Percentiles rank a stretch among this genome's conserved stretches.
phyloP scores from a whole-genome alignment of 2,113 vertebrate species.

The Myanophis thanlyinensis region DNA sequence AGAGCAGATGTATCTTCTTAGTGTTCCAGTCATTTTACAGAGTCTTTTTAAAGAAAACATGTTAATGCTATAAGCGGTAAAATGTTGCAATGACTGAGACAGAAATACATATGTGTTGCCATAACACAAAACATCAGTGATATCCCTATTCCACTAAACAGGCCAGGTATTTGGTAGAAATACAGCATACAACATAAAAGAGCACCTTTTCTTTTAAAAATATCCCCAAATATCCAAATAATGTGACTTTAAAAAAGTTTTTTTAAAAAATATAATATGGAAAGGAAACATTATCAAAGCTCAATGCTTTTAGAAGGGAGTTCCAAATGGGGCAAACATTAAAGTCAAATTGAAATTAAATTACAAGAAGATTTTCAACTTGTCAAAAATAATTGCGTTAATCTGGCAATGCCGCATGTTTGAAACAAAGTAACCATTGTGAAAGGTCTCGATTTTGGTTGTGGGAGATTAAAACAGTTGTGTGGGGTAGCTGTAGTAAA shows the following conservation, averaged over 20 bases:
- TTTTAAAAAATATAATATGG: conserved; percentile 54
- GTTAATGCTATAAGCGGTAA: not conserved
- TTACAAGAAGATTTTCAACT: conserved; percentile 76
- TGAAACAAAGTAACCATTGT: conserved; percentile 69
- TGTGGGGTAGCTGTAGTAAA: conserved; percentile 18
- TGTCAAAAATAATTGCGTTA: conserved; percentile 76
- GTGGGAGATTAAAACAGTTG: conserved; percentile 61
- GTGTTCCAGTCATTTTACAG: not conserved
- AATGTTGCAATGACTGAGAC: not conserved
- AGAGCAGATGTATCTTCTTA: not conserved
- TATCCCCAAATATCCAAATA: conserved; percentile 51
- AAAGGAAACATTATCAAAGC: conserved; percentile 75
- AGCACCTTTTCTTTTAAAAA: conserved; percentile 56
- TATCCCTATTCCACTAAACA: not conserved
- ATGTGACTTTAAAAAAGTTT: conserved; percentile 61
- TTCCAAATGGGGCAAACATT: conserved; percentile 66
- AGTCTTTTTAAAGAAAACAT: not conserved
- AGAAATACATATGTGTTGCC: not conserved
- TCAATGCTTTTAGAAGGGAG: conserved; percentile 71
- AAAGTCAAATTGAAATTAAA: conserved; percentile 75
- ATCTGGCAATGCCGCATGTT: conserved; percentile 61
- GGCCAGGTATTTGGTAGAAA: conserved; percentile 23
- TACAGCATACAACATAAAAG: conserved; percentile 29
- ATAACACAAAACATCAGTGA: not conserved
- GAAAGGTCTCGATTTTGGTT: conserved; percentile 16